Evolutionary conservation across 2,797 vertebrate genomes (phyloP), one percentile per base, ranked within the genome.

Genomic region (Eleutherodactylus coqui): DNA sequence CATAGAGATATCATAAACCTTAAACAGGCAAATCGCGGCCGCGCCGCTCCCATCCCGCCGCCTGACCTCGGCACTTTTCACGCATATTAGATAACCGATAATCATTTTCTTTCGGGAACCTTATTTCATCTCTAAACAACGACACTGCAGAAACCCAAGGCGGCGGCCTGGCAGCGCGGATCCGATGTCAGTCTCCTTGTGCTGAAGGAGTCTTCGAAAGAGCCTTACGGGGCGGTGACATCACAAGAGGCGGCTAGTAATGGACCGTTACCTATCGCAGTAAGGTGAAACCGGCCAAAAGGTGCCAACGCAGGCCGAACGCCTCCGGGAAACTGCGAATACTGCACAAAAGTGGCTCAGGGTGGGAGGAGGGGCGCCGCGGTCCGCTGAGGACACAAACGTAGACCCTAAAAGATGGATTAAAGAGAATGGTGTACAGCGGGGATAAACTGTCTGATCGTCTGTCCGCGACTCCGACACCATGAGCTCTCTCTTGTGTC

Each of bases 81-180:
- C 51, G 55, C 75, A 67, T 87, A 87, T 87, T 84, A 73, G 41
- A 73, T 84, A 81, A 87, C 86, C 76, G 34, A 51, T 75, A 79
- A 70, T 84, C 60, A 84, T 84, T 87, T 87, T 84, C 77, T 86
- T 86, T 81, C 75, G 70, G 51, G 41, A 87, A 87, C 82, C 72
- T 84, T 76, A 69, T 75, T 87, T 87, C 77, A 84, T 75, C 77
- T 75, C 69, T 84, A 87, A 87, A 84, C 45, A 87, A 83, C 86
- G 45, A 87, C 77, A 84, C 67, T 80, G 86, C 86, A 84, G 86
- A 87, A 87, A 87, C 76, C 24, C 41, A 84, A 87, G 53, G 84
- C 86, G 79, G 38, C 34, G 13, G 75, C 32, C 62, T 49, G 49
- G 75, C 79, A 83, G 60, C 49, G 79, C 51, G 43, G 51, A 87